These are phyloP conservation scores for Monomorium pharaonis DNA, from an alignment of 1,140 invertebrate species.

Conservation along the genomic window DNA sequence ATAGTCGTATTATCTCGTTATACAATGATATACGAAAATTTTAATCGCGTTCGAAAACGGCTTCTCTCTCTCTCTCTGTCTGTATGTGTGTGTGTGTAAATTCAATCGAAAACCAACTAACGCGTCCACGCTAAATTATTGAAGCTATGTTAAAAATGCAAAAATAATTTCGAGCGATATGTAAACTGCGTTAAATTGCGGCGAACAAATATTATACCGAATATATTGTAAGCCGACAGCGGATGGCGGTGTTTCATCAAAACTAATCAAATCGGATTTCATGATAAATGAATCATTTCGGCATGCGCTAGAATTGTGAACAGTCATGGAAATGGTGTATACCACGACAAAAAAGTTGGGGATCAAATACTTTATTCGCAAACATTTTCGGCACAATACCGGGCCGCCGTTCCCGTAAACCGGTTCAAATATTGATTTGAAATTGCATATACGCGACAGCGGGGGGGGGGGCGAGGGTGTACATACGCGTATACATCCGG, in stretches of 20 bases:
- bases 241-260: neutral
- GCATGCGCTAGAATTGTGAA: neutral
- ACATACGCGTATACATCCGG: conserved; percentile 1
- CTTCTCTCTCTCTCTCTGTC: no score
- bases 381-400: neutral
- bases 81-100: neutral
- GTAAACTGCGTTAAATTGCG: conserved; percentile 29
- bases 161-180: conserved; percentile 32
- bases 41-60: conserved; percentile 6
- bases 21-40: neutral
- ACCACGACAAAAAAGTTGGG: neutral
- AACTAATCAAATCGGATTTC: conserved; percentile 10
- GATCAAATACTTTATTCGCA: conserved; percentile 15
- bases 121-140: neutral
- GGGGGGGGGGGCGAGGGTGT: neutral
- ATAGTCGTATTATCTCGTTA: neutral
- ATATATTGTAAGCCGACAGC: conserved; percentile 7
- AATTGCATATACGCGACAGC: conserved; percentile 48
- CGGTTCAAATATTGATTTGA: conserved; percentile 43
- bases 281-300: conserved; percentile 27
- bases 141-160: conserved; percentile 42
- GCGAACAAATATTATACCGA: conserved; percentile 2
- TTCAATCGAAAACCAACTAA: conserved; percentile 33
- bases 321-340: neutral
- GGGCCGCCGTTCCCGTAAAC: neutral